These are phyloP conservation scores for Rhinichthys osculus DNA, from an alignment of 2,797 vertebrate species.

Conservation along the genomic window DNA sequence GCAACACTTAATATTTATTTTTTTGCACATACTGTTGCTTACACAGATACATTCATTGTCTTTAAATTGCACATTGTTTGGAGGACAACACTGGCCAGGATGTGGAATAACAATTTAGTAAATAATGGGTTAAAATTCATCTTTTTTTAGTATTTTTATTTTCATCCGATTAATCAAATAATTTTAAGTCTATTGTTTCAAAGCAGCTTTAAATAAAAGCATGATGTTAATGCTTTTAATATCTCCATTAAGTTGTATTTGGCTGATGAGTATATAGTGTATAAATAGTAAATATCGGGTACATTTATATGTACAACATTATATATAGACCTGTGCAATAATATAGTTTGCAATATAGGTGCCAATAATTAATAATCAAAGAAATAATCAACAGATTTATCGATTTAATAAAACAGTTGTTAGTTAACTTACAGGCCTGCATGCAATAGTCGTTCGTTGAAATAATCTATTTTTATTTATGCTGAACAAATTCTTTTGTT, in stretches of 20 bases:
- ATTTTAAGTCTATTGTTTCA: background rate
- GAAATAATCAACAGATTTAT: background rate
- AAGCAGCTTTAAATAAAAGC: background rate
- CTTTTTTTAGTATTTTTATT: background rate
- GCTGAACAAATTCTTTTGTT: fast-evolving
- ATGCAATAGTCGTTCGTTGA: background rate
- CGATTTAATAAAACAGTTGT: background rate
- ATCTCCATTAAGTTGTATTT: background rate
- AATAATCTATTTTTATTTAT: background rate
- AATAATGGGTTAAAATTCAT: background rate
- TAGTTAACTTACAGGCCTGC: background rate
- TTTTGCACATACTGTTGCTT: background rate
- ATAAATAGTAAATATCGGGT: no score
- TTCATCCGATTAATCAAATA: background rate
- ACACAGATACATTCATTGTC: background rate
- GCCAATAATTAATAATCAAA: background rate
- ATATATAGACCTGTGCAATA: background rate
- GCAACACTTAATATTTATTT: no score
- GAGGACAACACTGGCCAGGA: background rate
- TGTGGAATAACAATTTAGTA: background rate
- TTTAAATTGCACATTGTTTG: background rate
- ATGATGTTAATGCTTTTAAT: background rate
- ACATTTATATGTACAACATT: background rate
- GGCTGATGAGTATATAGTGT: background rate
- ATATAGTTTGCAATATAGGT: background rate